Evolutionary conservation across 35 echinoderm and acorn worm genomes (phyloP).

Genomic region (Lytechinus variegatus): DNA sequence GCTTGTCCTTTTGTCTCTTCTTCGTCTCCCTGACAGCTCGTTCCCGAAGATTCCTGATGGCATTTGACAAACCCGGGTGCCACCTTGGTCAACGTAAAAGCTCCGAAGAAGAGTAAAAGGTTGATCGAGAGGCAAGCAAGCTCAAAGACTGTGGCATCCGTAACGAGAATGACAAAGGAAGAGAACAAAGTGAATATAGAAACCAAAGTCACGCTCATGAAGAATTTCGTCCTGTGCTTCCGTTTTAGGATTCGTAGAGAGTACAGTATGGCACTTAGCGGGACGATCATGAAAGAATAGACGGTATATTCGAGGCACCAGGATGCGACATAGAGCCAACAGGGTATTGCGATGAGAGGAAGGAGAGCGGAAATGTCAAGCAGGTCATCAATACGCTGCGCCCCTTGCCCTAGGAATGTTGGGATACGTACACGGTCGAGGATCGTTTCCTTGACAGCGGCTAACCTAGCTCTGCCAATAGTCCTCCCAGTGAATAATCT

Average conservation of each 20-base stretch:
- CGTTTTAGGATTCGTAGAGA: slow-evolving; percentile 64
- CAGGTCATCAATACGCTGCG: slow-evolving; percentile 78
- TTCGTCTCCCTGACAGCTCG: not conserved
- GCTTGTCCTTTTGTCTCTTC: not conserved
- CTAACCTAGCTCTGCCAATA: slow-evolving; percentile 52
- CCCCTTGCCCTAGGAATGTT: slow-evolving; percentile 83
- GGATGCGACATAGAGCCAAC: slow-evolving; percentile 70
- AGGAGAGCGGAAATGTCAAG: slow-evolving; percentile 72
- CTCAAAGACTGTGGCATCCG: slow-evolving; percentile 33
- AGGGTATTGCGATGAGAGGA: slow-evolving; percentile 64
- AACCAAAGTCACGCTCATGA: slow-evolving; percentile 81
- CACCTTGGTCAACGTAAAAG: slow-evolving; percentile 68
- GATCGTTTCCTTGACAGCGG: slow-evolving; percentile 44
- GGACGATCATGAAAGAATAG: slow-evolving; percentile 53
- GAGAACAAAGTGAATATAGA: slow-evolving; percentile 76
- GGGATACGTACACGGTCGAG: slow-evolving; percentile 83
- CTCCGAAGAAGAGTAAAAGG: slow-evolving; percentile 61
- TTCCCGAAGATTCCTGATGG: not conserved
- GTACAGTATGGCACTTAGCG: slow-evolving; percentile 58
- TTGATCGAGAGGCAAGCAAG: slow-evolving; percentile 66
- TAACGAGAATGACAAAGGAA: slow-evolving; percentile 30
- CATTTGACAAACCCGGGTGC: slow-evolving; percentile 54
- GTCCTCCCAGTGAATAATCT: slow-evolving; percentile 71
- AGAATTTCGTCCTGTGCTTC: slow-evolving; percentile 81
- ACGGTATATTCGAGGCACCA: slow-evolving; percentile 57